Conservation (phyloP, 2,888 invertebrate genomes). For the Mesodorylaimus sp. region DNA sequence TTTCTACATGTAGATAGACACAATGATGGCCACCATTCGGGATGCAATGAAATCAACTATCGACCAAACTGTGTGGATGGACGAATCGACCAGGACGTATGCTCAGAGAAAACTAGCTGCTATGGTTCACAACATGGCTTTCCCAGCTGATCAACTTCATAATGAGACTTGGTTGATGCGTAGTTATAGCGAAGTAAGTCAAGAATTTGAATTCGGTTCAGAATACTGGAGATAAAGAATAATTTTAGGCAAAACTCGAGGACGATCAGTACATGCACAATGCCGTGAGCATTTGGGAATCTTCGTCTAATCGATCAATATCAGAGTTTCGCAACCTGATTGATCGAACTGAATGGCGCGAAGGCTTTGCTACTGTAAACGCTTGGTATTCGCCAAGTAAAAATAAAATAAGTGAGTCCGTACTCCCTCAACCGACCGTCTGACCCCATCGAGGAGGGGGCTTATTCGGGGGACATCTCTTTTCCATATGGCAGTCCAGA, state of each 20-base stretch:
- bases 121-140: constrained; percentile 20
- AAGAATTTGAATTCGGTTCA: too few relatives aligned
- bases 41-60: constrained; percentile 18
- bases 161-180: constrained; percentile 1
- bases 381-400: background rate
- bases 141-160: background rate
- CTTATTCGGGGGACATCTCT: too few relatives aligned
- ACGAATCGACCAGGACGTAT: constrained; percentile 19
- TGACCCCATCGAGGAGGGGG: too few relatives aligned
- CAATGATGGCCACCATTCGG: constrained; percentile 17
- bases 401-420: background rate
- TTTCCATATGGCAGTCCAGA: too few relatives aligned
- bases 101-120: constrained; percentile 19
- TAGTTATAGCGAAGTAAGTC: background rate
- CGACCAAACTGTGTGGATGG: constrained; percentile 22
- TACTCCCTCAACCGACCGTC: too few relatives aligned
- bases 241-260: too few relatives aligned
- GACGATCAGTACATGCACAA: too few relatives aligned
- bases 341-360: background rate
- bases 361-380: background rate
- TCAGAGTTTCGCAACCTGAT: background rate
- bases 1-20: constrained; percentile 18
- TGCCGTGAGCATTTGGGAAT: too few relatives aligned
- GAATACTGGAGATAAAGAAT: too few relatives aligned
- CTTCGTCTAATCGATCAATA: too few relatives aligned